A percentile compares a stretch with the other conserved stretches of the same genome.
Evolutionary conservation across 2,797 vertebrate genomes (phyloP).

Genomic region (Hypotaenidia philippensis): DNA sequence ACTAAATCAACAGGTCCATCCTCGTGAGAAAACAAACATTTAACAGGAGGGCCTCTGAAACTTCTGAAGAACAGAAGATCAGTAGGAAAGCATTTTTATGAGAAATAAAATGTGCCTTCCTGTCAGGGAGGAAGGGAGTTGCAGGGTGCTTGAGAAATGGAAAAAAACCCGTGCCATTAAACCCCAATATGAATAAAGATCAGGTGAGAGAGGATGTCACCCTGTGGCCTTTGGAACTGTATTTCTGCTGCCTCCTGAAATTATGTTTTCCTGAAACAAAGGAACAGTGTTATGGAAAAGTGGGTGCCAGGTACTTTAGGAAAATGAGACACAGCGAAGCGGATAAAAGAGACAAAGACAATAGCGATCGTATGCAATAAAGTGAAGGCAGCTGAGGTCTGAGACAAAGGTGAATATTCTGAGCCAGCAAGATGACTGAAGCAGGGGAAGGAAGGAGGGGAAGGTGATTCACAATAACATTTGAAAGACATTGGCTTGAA

Average conservation of each 20-base stretch:
- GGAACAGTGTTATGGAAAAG: constrained; percentile 81
- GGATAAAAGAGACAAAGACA: constrained; percentile 84
- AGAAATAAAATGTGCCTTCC: constrained; percentile 84
- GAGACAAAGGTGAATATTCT: constrained; percentile 79
- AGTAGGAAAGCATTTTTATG: constrained; percentile 78
- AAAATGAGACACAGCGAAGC: constrained; percentile 81
- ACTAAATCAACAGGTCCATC: constrained; percentile 72
- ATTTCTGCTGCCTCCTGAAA: constrained; percentile 82
- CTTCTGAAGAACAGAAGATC: constrained; percentile 79
- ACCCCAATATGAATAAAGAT: constrained; percentile 81
- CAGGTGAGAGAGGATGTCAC: constrained; percentile 85
- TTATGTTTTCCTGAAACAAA: constrained; percentile 84
- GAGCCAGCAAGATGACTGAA: constrained; percentile 84
- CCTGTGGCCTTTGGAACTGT: constrained; percentile 80
- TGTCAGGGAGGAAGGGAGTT: constrained; percentile 84
- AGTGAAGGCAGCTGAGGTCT: constrained; percentile 78
- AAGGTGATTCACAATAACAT: constrained; percentile 81
- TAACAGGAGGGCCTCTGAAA: constrained; percentile 71
- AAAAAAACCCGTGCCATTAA: constrained; percentile 77
- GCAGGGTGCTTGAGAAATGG: constrained; percentile 82
- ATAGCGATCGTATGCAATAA: constrained; percentile 74
- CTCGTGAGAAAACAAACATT: constrained; percentile 67
- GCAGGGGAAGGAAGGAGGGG: constrained; percentile 84
- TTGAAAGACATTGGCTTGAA: constrained; percentile 81
- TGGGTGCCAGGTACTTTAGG: constrained; percentile 84